Conservation (phyloP, 1,140 invertebrate genomes). For the Meloidogyne chitwoodi region DNA sequence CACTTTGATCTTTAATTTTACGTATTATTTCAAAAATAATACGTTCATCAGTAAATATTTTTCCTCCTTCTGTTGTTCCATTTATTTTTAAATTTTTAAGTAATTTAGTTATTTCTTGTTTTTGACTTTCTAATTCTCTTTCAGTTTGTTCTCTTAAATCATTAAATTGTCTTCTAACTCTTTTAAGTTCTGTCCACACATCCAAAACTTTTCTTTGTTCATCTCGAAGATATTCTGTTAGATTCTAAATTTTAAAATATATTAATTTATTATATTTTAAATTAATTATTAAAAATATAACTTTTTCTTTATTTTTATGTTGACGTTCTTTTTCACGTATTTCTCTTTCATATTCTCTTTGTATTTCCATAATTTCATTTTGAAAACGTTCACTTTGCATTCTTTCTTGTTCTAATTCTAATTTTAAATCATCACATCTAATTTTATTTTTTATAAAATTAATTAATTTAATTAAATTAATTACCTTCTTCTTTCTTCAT, state of each 20-base stretch:
- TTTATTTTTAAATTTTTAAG: conserved; percentile 38
- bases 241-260: conserved; percentile 38
- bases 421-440: conserved; percentile 53
- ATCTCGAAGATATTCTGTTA: conserved; percentile 58
- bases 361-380: conserved; percentile 49
- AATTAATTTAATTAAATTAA: not conserved
- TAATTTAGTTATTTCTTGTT: conserved; percentile 47
- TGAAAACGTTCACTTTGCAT: conserved; percentile 49
- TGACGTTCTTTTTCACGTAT: conserved; percentile 53
- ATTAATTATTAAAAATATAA: too few relatives aligned
- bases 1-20: conserved; percentile 35
- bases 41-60: conserved; percentile 39
- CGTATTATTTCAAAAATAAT: conserved; percentile 44
- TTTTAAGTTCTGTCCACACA: conserved; percentile 57
- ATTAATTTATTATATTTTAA: not conserved
- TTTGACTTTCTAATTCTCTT: conserved; percentile 42
- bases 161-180: conserved; percentile 54
- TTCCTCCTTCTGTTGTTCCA: conserved; percentile 19
- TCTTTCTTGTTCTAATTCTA: conserved; percentile 53
- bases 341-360: conserved; percentile 54
- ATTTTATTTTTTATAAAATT: not conserved
- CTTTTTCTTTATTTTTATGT: conserved; percentile 48
- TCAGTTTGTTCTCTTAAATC: conserved; percentile 55
- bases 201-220: conserved; percentile 60
- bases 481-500: conserved; percentile 55